Evolutionary conservation across 2,797 vertebrate species (phyloP).

Genomic region (Rhinogobio ventralis): DNA sequence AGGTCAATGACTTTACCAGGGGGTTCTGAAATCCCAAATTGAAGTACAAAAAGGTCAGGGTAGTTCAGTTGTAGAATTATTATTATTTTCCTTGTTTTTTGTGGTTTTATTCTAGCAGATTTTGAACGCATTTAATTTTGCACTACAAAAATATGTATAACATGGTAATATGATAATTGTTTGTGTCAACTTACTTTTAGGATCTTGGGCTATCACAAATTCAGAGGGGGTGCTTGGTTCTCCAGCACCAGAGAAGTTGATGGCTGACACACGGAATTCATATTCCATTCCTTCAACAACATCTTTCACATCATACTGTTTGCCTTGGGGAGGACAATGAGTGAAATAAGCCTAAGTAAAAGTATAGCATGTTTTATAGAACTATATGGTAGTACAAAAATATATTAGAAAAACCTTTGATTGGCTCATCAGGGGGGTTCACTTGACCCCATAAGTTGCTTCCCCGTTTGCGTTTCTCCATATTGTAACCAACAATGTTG

Average conservation of each 20-base stretch:
- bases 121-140: background rate
- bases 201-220: constrained; percentile 80
- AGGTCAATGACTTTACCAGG: constrained; percentile 83
- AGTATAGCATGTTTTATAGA: background rate
- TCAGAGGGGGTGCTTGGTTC: constrained; percentile 83
- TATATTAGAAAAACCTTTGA: constrained; percentile 73
- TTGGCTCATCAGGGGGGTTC: constrained; percentile 69
- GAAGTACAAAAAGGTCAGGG: constrained; percentile 39
- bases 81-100: background rate
- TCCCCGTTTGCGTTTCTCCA: constrained; percentile 88
- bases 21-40: constrained; percentile 72
- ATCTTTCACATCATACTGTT: constrained; percentile 76
- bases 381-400: background rate
- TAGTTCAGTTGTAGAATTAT: background rate
- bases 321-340: constrained; percentile 64
- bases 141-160: background rate
- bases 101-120: background rate
- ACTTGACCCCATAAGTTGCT: constrained; percentile 83
- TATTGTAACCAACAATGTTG: constrained; percentile 81
- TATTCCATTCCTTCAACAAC: constrained; percentile 86
- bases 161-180: background rate
- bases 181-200: constrained; percentile 79
- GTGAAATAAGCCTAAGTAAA: background rate
- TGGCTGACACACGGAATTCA: constrained; percentile 87
- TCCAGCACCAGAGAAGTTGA: constrained; percentile 85